A percentile compares a stretch with the other conserved stretches of the same genome.
Evolutionary conservation across 2,113 vertebrate genomes (phyloP).

Genomic region (Propithecus coquereli): DNA sequence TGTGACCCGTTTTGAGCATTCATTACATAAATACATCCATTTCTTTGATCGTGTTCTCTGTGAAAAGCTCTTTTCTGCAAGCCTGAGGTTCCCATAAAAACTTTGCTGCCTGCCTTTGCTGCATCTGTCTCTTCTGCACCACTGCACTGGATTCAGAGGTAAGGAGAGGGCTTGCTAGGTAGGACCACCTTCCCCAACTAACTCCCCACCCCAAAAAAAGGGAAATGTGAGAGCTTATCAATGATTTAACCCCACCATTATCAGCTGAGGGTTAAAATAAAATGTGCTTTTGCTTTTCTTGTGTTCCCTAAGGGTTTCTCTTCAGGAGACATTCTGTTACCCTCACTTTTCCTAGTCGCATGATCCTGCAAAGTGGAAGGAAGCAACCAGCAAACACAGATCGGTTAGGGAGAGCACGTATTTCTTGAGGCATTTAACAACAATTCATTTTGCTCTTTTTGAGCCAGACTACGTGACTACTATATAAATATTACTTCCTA

Average conservation of each 20-base stretch:
- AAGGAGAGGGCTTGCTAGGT: neutral
- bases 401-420: neutral
- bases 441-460: conserved; percentile 9
- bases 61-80: neutral
- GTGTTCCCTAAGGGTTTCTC: neutral
- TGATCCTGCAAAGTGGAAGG: neutral
- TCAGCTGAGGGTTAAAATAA: neutral
- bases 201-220: neutral
- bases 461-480: neutral
- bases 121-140: neutral
- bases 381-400: neutral
- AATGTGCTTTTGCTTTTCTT: neutral
- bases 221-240: neutral
- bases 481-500: neutral
- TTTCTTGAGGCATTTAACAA: neutral
- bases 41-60: neutral
- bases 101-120: neutral
- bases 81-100: neutral
- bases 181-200: neutral
- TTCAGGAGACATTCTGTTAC: fast-evolving
- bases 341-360: neutral
- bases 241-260: neutral
- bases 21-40: neutral
- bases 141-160: fast-evolving
- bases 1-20: neutral